phyloP scores from a whole-genome alignment of 2,113 vertebrate genomes.

The Pygoscelis antarcticus region DNA sequence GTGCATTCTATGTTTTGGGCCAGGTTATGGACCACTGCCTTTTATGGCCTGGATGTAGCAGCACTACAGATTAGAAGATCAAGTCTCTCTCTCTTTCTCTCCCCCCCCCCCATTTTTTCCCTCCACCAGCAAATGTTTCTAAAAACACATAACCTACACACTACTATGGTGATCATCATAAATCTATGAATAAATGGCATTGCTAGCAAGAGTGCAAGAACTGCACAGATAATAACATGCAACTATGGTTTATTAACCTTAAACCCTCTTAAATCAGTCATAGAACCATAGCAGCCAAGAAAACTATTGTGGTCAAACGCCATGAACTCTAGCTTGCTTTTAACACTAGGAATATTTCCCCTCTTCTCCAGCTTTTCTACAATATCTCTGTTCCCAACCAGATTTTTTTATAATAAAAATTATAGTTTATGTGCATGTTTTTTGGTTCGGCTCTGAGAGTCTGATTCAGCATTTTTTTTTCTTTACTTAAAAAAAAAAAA shows the following conservation, averaged over 20 bases:
- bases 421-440: conserved; percentile 52
- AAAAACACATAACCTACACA: conserved; percentile 1
- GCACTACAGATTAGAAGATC: neutral
- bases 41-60: neutral
- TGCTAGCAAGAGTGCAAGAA: conserved; percentile 15
- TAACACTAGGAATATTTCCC: conserved; percentile 20
- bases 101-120: neutral
- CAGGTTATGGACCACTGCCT: neutral
- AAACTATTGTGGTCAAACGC: conserved; percentile 61
- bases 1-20: neutral
- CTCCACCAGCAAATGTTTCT: neutral
- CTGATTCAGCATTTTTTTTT: conserved; percentile 59
- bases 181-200: conserved; percentile 29
- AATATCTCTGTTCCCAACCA: neutral
- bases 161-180: conserved; percentile 1
- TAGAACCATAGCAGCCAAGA: conserved; percentile 63
- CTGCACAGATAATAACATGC: conserved; percentile 51
- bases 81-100: neutral
- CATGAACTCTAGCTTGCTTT: conserved; percentile 46
- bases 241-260: conserved; percentile 66
- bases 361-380: neutral
- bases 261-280: conserved; percentile 60
- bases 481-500: neutral
- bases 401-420: conserved; percentile 49
- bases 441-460: neutral